These are phyloP conservation scores for Meloidogyne hapla DNA, from an alignment of 1,140 invertebrate species.

Conservation along the genomic window DNA sequence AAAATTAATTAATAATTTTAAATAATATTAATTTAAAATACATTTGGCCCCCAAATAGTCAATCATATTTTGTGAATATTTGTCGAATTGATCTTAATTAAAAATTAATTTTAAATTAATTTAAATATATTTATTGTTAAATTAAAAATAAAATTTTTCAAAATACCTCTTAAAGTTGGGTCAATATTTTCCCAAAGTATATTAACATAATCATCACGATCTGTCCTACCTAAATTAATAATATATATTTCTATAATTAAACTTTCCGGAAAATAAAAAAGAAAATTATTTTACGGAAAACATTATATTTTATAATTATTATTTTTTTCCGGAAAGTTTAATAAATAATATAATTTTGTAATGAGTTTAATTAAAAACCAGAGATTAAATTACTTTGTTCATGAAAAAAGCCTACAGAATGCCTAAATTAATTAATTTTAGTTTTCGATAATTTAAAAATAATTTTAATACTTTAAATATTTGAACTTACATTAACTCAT, in stretches of 20 bases:
- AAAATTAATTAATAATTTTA: neutral
- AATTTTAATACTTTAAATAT: neutral
- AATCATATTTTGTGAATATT: slow-evolving; percentile 58
- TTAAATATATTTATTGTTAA: too few relatives aligned
- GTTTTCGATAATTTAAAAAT: neutral
- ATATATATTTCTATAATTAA: too few relatives aligned
- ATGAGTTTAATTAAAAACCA: too few relatives aligned
- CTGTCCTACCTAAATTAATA: slow-evolving; percentile 68
- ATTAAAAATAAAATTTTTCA: neutral
- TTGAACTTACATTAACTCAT: slow-evolving; percentile 29
- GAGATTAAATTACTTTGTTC: slow-evolving; percentile 63
- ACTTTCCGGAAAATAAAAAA: too few relatives aligned
- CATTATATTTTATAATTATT: too few relatives aligned
- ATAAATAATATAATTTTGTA: too few relatives aligned
- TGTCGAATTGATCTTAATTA: slow-evolving; percentile 59
- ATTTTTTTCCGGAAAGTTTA: too few relatives aligned
- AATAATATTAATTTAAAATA: slow-evolving; percentile 45
- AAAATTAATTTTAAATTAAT: too few relatives aligned
- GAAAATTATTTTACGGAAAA: slow-evolving; percentile 70
- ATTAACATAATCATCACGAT: slow-evolving; percentile 64
- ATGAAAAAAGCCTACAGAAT: slow-evolving; percentile 66
- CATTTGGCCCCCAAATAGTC: slow-evolving; percentile 63
- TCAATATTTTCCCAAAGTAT: slow-evolving; percentile 65
- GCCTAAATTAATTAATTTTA: slow-evolving; percentile 62
- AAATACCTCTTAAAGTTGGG: slow-evolving; percentile 50